Evolutionary conservation across 2,797 vertebrate genomes (phyloP).

Genomic region (Sebastes itinus): DNA sequence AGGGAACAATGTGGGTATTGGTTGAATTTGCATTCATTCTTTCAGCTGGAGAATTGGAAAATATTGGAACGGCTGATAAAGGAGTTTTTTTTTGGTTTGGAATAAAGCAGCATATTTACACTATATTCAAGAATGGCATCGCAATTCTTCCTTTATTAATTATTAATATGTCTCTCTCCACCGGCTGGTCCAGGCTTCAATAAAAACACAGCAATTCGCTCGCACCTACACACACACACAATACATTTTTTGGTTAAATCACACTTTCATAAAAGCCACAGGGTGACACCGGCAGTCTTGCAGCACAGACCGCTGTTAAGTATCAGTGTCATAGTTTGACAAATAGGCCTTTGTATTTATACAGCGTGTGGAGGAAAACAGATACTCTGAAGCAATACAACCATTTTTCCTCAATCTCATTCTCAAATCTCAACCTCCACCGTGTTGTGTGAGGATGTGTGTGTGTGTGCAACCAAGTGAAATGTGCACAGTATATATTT

Average conservation of each 20-base stretch:
- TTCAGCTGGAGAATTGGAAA: not conserved
- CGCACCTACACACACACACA: not conserved
- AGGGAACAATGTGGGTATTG: not conserved
- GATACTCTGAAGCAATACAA: slow-evolving; percentile 28
- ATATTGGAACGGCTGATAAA: slow-evolving; percentile 6
- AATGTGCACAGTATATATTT: not conserved
- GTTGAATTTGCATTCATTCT: slow-evolving; percentile 17
- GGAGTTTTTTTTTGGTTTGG: not conserved
- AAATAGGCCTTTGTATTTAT: slow-evolving; percentile 50
- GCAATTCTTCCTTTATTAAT: slow-evolving; percentile 9
- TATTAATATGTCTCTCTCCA: not conserved
- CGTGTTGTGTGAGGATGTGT: not conserved
- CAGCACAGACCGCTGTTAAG: slow-evolving; percentile 35
- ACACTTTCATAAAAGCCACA: slow-evolving; percentile 25
- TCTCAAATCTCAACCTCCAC: slow-evolving; percentile 27
- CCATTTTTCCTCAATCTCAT: slow-evolving; percentile 28
- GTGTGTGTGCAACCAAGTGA: not conserved
- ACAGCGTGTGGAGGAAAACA: slow-evolving; percentile 19
- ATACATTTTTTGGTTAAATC: slow-evolving; percentile 19
- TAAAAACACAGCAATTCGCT: not conserved
- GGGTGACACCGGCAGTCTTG: slow-evolving; percentile 13
- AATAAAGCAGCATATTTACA: slow-evolving; percentile 16
- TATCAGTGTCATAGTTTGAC: slow-evolving; percentile 52
- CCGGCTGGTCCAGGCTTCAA: not conserved
- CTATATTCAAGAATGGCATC: not conserved